Base-by-base conservation (phyloP, 2,797 vertebrate species). In the Tolypeutes matacus region DNA sequence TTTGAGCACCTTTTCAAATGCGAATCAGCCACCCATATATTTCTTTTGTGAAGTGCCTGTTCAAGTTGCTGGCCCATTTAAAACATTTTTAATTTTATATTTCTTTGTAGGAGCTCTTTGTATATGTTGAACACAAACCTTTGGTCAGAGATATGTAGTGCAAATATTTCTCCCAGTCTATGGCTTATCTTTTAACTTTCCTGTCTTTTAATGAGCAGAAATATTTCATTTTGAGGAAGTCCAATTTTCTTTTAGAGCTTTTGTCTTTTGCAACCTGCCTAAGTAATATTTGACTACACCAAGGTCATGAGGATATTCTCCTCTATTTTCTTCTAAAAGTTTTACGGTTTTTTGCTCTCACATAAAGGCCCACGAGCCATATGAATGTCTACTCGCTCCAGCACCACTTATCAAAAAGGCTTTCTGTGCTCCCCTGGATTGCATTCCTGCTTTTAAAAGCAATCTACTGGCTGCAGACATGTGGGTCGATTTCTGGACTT, bases 171-270 rank as follows among this genome's bases (percentile, higher is more conserved):
- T 39, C 65, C 27, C 39, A 34, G 5, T 76, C 46, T 51, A 11
- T 85, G 11, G 13, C n/a, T 75, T 56, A 2, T 46, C 76, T 81
- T 81, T 46, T 75, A 73, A 46, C 10, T 49, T 81, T 42, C 29
- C 31, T 76, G 25, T 42, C 70, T 83, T 88, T 73, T 17, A 83
- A 62, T 36, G 29, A 75, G 42, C 49, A 64, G 56, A 76, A 13
- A 34, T 60, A 56, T 94, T 92, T 31, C 13, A 69, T 92, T 83
- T 87, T 65, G 18, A 73, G 23, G 36, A 72, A 64, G 14, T 89
- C 64, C 36, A 67, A 31, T 51, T 80, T 36, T 25, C 29, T 67
- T 60, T 42, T 31, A 20, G 46, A 56, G 13, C 82, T 86, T 65
- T 53, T 65, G 29, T 18, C n/a, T 86, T 91, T 85, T 82, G 18